Percentiles rank a stretch among this genome's conserved stretches.
phyloP scores from a whole-genome alignment of 2,113 vertebrate species.

The Entosphenus tridentatus region DNA sequence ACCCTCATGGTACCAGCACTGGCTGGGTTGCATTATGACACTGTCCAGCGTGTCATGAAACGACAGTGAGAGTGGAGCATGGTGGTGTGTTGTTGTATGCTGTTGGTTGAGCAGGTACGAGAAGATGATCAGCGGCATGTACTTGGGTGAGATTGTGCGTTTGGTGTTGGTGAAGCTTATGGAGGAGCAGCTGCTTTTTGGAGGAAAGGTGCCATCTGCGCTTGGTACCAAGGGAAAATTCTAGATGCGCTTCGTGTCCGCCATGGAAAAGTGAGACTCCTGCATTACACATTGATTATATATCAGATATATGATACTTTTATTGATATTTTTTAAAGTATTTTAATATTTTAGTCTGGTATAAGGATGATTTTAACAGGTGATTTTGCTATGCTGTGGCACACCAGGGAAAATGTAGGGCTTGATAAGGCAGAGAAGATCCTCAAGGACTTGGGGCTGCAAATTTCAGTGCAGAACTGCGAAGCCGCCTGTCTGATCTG shows the following conservation, averaged over 20 bases:
- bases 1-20: too few relatives aligned
- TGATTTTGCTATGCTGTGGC: too few relatives aligned
- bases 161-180: constrained; percentile 81
- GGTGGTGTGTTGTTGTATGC: too few relatives aligned
- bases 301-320: too few relatives aligned
- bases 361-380: too few relatives aligned
- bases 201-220: constrained; percentile 34
- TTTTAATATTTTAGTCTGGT: too few relatives aligned
- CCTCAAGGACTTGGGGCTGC: constrained; percentile 35
- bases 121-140: constrained; percentile 98
- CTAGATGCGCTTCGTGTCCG: constrained; percentile 47
- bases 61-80: too few relatives aligned
- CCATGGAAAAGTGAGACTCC: constrained; percentile 48
- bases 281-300: too few relatives aligned
- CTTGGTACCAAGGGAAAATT: constrained; percentile 49
- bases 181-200: constrained; percentile 50
- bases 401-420: constrained; percentile 33
- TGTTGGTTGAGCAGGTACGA: constrained; percentile 42
- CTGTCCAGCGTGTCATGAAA: too few relatives aligned
- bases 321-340: too few relatives aligned
- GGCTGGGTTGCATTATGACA: too few relatives aligned
- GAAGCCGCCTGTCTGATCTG: constrained; percentile 49
- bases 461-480: constrained; percentile 47
- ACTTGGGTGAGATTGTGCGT: constrained; percentile 84
- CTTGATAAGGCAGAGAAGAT: constrained; percentile 35